A percentile compares a stretch with the other conserved stretches of the same genome.
These are phyloP conservation scores for Choreutis nemorana DNA, from an alignment of 2,888 invertebrate genomes.

Conservation along the genomic window DNA sequence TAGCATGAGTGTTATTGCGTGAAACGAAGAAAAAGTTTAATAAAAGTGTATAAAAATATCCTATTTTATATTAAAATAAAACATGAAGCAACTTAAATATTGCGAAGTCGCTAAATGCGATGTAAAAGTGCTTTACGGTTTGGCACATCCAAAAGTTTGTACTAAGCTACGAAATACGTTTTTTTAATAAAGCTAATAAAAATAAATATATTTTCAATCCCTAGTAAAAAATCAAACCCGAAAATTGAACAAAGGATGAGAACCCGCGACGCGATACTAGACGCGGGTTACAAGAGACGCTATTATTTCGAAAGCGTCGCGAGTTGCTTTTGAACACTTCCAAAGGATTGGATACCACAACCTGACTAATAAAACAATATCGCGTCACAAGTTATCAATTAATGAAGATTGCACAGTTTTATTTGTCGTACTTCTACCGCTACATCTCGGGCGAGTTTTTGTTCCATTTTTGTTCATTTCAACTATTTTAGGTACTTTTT, in stretches of 20 bases:
- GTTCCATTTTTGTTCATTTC: conserved; percentile 56
- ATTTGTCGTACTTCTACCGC: conserved; percentile 40
- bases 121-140: conserved; percentile 45
- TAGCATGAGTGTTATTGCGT: conserved; percentile 65
- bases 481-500: conserved; percentile 35
- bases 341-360: no score
- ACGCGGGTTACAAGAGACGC: no score
- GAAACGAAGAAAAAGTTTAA: conserved; percentile 27
- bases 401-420: conserved; percentile 55
- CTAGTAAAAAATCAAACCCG: no score
- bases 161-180: conserved; percentile 57
- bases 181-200: conserved; percentile 44
- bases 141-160: conserved; percentile 60
- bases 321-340: no score
- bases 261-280: no score
- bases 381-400: no score
- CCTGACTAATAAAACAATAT: no score
- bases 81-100: conserved; percentile 36
- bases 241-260: no score
- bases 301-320: no score
- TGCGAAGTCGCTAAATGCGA: conserved; percentile 53
- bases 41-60: conserved; percentile 8
- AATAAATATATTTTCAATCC: conserved; percentile 47
- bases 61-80: conserved; percentile 16
- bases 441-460: conserved; percentile 62